phyloP scores from a whole-genome alignment of 2,113 vertebrate species.

The Orthonyx spaldingii region DNA sequence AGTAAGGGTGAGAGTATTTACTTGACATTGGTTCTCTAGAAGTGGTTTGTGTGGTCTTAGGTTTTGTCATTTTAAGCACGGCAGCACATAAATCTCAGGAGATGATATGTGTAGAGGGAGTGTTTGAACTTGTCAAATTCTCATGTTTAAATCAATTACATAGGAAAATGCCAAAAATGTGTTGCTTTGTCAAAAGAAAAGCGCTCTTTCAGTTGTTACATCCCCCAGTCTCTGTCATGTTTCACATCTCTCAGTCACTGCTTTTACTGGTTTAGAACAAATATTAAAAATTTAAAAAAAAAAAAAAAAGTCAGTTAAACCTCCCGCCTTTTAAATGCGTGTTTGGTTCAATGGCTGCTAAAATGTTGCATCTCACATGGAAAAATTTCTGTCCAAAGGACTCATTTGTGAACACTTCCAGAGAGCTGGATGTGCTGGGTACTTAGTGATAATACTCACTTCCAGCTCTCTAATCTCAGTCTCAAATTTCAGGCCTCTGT shows the following conservation, averaged over 20 bases:
- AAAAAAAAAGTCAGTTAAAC: background rate
- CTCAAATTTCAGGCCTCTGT: background rate
- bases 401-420: background rate
- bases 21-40: background rate
- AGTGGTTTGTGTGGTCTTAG: background rate
- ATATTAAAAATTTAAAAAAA: background rate
- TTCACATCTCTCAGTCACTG: background rate
- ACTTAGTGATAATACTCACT: fast-evolving
- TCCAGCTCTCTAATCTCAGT: background rate
- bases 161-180: background rate
- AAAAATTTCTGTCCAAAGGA: background rate
- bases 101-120: background rate
- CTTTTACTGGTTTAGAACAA: background rate
- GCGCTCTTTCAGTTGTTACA: background rate
- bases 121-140: background rate
- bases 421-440: background rate
- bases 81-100: background rate
- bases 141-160: background rate
- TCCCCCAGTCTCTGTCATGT: background rate
- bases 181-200: background rate
- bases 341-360: background rate
- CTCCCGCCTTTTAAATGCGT: background rate
- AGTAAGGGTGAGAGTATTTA: background rate
- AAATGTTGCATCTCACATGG: background rate
- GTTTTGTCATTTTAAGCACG: background rate